phyloP scores from a whole-genome alignment of 2,888 invertebrate species.

The Macrophya alboannulata region DNA sequence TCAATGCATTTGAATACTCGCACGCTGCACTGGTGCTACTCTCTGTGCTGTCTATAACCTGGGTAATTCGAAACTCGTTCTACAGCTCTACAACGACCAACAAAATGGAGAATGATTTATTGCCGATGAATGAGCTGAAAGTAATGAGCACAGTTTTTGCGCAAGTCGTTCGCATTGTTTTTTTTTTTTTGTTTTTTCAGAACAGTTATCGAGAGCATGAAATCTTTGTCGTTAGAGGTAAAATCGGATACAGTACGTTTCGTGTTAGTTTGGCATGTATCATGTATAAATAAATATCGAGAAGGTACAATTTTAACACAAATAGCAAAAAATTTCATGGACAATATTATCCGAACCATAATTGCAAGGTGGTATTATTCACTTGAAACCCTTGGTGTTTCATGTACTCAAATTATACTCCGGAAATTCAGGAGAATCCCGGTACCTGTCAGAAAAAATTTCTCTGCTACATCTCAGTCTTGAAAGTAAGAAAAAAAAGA shows the following conservation, averaged over 20 bases:
- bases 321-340: background rate
- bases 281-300: background rate
- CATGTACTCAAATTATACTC: background rate
- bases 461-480: background rate
- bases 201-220: constrained; percentile 26
- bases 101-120: constrained; percentile 43
- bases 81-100: constrained; percentile 5
- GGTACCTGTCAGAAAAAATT: too few species aligned
- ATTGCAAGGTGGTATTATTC: background rate
- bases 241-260: background rate
- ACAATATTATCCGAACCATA: background rate
- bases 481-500: background rate
- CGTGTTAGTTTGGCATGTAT: background rate
- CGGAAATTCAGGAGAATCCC: background rate
- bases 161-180: constrained; percentile 9
- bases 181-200: background rate
- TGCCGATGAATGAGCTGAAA: background rate
- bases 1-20: constrained; percentile 41
- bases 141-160: constrained; percentile 34
- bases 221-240: constrained; percentile 16
- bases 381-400: too few species aligned
- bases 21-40: constrained; percentile 15
- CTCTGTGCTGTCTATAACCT: constrained; percentile 4
- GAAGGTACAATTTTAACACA: background rate
- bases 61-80: constrained; percentile 42